Percentiles rank a stretch among this genome's conserved stretches.
These are phyloP conservation scores for Amiota mariae DNA, from an alignment of 2,888 invertebrate genomes.

Conservation along the genomic window DNA sequence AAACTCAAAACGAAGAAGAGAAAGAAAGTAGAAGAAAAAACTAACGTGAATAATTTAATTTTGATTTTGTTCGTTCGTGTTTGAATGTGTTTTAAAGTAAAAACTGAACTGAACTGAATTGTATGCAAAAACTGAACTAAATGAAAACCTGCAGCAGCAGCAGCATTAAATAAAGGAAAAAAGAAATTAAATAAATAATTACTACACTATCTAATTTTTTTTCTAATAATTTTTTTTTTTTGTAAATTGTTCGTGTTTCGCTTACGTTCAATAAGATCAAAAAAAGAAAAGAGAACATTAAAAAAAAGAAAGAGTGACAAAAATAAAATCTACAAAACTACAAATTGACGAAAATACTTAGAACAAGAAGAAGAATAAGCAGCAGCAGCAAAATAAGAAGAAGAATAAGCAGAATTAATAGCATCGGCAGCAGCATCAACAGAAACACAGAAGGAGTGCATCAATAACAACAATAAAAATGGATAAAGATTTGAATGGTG, in stretches of 20 bases:
- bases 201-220: neutral
- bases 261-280: neutral
- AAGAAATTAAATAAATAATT: neutral
- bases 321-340: neutral
- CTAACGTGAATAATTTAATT: slow-evolving; percentile 6
- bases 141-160: too few relatives aligned
- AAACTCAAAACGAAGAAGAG: slow-evolving; percentile 20
- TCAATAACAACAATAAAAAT: slow-evolving; percentile 49
- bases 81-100: neutral
- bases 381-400: slow-evolving; percentile 38
- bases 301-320: too few relatives aligned
- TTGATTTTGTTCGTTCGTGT: slow-evolving; percentile 1
- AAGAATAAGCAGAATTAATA: neutral
- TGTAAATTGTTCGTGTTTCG: neutral
- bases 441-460: slow-evolving; percentile 10
- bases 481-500: slow-evolving; percentile 71
- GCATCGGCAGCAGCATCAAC: slow-evolving; percentile 1
- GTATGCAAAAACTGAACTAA: neutral
- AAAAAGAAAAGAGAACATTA: neutral
- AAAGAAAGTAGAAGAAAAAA: slow-evolving; percentile 24
- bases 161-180: neutral
- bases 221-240: neutral
- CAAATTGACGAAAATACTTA: neutral
- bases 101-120: slow-evolving; percentile 14
- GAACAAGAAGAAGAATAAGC: slow-evolving; percentile 10